A percentile compares a stretch with the other conserved stretches of the same genome.
phyloP scores from a whole-genome alignment of 2,797 vertebrate species.

The Yasuhikotakia modesta region DNA sequence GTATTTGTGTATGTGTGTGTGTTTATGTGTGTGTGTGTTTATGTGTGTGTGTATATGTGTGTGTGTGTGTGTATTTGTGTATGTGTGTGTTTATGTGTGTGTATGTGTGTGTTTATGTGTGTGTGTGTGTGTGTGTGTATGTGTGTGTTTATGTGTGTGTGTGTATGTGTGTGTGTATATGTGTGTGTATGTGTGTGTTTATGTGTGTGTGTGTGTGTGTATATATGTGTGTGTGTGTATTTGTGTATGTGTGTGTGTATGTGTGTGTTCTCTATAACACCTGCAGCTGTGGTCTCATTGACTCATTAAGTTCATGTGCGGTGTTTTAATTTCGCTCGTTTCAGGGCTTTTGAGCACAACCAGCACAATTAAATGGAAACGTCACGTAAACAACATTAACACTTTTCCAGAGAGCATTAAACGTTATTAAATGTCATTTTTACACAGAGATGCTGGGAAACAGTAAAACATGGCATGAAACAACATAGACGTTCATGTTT shows the following conservation, averaged over 20 bases:
- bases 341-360: conserved; percentile 60
- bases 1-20: no score
- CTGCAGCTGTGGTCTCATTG: conserved; percentile 6
- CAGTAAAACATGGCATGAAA: background rate
- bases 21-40: no score
- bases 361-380: conserved; percentile 64
- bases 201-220: no score
- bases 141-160: no score
- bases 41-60: no score
- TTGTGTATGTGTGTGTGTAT: background rate
- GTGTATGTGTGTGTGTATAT: no score
- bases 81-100: no score
- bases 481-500: background rate
- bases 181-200: no score
- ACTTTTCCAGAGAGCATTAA: background rate
- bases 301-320: conserved; percentile 63
- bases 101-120: no score
- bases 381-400: conserved; percentile 43
- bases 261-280: conserved; percentile 19
- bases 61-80: no score
- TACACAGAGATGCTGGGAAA: background rate
- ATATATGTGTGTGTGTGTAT: no score
- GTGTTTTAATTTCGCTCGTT: conserved; percentile 29
- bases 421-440: conserved; percentile 5
- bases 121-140: no score